phyloP scores from a whole-genome alignment of 2,797 vertebrate species.

The Cyclura pinguis region DNA sequence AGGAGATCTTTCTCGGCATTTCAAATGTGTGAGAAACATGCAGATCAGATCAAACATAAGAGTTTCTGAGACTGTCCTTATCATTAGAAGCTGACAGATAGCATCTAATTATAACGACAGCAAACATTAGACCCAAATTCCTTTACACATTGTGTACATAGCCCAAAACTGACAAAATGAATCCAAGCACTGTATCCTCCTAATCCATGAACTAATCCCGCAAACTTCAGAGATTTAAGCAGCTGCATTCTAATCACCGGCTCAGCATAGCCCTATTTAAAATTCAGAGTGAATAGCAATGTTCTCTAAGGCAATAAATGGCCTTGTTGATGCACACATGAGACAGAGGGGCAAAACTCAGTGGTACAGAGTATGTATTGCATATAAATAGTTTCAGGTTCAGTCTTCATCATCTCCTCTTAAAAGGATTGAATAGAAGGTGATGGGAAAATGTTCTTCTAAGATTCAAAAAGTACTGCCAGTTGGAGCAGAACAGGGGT shows the following conservation, averaged over 20 bases:
- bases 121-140: slow-evolving; percentile 83
- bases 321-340: not conserved
- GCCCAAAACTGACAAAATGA: slow-evolving; percentile 79
- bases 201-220: slow-evolving; percentile 79
- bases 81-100: slow-evolving; percentile 76
- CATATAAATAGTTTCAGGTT: not conserved
- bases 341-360: not conserved
- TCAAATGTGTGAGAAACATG: slow-evolving; percentile 63
- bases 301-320: not conserved
- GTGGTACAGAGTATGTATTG: not conserved
- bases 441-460: not conserved
- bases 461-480: not conserved
- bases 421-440: not conserved
- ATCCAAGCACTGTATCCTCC: slow-evolving; percentile 72
- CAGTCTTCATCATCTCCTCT: not conserved
- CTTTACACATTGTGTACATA: slow-evolving; percentile 74
- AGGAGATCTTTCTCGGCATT: slow-evolving; percentile 75
- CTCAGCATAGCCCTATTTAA: slow-evolving; percentile 56
- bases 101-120: slow-evolving; percentile 79
- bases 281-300: slow-evolving; percentile 41
- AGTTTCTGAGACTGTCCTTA: slow-evolving; percentile 65
- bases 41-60: slow-evolving; percentile 71
- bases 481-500: not conserved
- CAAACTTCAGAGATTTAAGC: slow-evolving; percentile 76
- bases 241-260: slow-evolving; percentile 77